A percentile compares a stretch with the other conserved stretches of the same genome.
phyloP scores from a whole-genome alignment of 2,113 vertebrate species.

The Siphamia tubifer region DNA sequence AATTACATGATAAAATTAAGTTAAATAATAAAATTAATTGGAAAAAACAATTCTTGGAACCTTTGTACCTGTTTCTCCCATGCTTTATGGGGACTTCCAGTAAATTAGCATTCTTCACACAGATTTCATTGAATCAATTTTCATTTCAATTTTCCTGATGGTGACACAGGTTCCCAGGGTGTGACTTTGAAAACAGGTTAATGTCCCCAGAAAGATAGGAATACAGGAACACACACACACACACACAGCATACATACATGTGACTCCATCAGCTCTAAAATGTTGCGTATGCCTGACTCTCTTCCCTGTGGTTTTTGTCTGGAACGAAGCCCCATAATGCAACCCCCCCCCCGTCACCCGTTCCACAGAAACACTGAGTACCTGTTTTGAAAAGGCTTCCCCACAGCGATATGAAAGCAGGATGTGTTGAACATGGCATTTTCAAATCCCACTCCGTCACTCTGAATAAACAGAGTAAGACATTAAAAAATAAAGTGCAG shows the following conservation, averaged over 20 bases:
- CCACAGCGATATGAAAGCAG: not conserved
- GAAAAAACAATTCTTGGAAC: no score
- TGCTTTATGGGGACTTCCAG: no score
- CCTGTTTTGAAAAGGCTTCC: not conserved
- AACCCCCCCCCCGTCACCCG: not conserved
- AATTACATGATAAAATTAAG: no score
- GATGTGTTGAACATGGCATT: conserved; percentile 9
- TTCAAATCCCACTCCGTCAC: not conserved
- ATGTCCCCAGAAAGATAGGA: no score
- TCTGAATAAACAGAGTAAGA: not conserved
- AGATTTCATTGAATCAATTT: no score
- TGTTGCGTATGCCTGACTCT: not conserved
- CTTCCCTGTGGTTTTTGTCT: not conserved
- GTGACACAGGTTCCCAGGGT: no score
- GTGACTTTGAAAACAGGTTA: no score
- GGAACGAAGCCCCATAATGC: not conserved
- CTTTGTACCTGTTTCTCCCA: no score
- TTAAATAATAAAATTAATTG: no score
- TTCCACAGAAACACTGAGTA: not conserved
- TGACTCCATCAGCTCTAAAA: not conserved
- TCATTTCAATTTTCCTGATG: no score
- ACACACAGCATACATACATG: not conserved
- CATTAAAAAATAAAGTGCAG: conserved; percentile 13
- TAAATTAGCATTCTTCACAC: no score
- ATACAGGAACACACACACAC: no score